These are phyloP conservation scores for Lasius platythorax DNA, from an alignment of 2,888 invertebrate genomes.

Conservation along the genomic window DNA sequence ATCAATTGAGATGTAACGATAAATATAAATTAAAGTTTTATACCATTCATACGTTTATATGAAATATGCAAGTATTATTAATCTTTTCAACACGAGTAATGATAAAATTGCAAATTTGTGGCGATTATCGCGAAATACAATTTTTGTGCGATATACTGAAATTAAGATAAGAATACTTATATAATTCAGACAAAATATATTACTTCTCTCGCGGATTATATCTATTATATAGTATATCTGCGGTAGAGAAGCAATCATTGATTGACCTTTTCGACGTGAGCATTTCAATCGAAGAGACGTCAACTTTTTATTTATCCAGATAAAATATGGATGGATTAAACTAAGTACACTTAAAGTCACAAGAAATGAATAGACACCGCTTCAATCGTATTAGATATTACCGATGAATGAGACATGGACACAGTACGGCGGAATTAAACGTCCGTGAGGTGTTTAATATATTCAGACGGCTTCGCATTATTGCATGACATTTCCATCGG, in stretches of 20 bases:
- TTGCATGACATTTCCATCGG: constrained; percentile 45
- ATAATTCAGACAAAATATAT: background rate
- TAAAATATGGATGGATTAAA: background rate
- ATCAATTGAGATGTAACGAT: background rate
- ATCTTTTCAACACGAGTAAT: background rate
- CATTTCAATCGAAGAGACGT: constrained; percentile 37
- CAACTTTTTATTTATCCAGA: background rate
- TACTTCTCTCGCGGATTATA: background rate
- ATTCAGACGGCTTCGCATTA: constrained; percentile 32
- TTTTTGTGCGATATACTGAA: background rate
- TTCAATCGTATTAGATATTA: constrained; percentile 33
- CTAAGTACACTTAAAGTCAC: background rate
- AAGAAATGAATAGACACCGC: background rate
- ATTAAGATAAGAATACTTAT: constrained; percentile 13
- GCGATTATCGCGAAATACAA: background rate
- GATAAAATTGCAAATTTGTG: background rate
- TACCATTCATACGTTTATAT: background rate
- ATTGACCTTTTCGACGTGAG: constrained; percentile 44
- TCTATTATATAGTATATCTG: background rate
- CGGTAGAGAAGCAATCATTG: background rate
- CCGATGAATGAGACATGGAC: constrained; percentile 13
- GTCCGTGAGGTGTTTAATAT: constrained; percentile 7
- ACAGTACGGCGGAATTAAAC: constrained; percentile 17
- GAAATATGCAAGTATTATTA: background rate
- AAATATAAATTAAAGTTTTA: background rate